Evolutionary conservation across 2,797 vertebrate species (phyloP).

Genomic region (Pygocentrus nattereri): DNA sequence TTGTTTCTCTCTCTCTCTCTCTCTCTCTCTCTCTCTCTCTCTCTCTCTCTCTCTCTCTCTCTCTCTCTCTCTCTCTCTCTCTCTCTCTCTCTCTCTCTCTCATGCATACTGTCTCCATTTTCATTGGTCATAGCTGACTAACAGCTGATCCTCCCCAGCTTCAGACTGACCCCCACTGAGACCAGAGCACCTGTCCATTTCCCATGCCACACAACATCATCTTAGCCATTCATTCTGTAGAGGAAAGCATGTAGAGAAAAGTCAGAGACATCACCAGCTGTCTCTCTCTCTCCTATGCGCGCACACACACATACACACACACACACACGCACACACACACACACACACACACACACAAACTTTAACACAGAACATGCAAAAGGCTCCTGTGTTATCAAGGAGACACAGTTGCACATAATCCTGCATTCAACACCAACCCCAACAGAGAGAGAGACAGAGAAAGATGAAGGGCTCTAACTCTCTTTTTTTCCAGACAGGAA

Average conservation of each 20-base stretch:
- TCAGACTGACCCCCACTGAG: constrained; percentile 57
- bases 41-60: constrained; percentile 20
- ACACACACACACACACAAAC: neutral
- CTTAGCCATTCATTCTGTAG: neutral
- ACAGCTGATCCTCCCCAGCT: constrained; percentile 53
- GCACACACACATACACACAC: neutral
- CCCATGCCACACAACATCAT: constrained; percentile 66
- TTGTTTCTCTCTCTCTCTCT: constrained; percentile 22
- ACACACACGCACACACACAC: neutral
- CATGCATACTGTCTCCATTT: constrained; percentile 29
- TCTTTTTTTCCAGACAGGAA: constrained; percentile 71
- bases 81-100: constrained; percentile 20
- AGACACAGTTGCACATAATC: constrained; percentile 35
- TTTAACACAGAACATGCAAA: constrained; percentile 4
- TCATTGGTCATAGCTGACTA: constrained; percentile 40
- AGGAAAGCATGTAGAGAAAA: neutral
- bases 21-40: constrained; percentile 19
- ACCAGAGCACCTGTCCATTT: constrained; percentile 77
- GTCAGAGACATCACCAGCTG: neutral
- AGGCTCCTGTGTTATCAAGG: constrained; percentile 24
- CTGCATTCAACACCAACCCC: constrained; percentile 33
- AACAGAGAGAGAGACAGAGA: neutral
- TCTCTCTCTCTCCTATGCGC: neutral
- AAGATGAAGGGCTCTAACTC: constrained; percentile 40
- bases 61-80: too few species aligned